A percentile compares a stretch with the other conserved stretches of the same genome.
Conservation (phyloP, 2,113 vertebrate species). For the Halcyon senegalensis region DNA sequence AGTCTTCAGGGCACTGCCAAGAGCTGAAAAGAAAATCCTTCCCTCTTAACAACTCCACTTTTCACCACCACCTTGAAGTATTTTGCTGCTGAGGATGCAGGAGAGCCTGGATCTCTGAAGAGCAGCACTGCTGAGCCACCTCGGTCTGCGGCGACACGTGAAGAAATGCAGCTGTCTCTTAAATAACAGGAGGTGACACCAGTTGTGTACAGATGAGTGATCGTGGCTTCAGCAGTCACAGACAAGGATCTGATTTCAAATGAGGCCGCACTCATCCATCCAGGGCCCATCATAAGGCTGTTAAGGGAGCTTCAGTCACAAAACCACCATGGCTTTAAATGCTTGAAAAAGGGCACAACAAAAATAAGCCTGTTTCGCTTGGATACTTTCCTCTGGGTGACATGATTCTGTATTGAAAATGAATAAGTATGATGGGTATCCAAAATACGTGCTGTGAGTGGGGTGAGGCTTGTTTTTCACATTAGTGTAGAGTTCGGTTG, state of each 20-base stretch:
- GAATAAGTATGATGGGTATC: background rate
- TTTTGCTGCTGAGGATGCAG: background rate
- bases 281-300: background rate
- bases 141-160: fast-evolving
- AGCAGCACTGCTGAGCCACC: background rate
- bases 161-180: constrained; percentile 25
- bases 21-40: background rate
- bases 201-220: constrained; percentile 47
- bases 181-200: constrained; percentile 28
- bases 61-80: background rate
- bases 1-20: background rate
- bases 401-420: background rate
- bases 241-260: background rate
- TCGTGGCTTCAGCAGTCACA: background rate
- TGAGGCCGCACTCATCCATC: constrained; percentile 21
- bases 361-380: background rate
- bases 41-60: background rate
- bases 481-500: background rate
- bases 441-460: fast-evolving
- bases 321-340: background rate
- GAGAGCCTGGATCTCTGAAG: background rate
- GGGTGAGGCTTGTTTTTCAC: background rate
- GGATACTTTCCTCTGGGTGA: background rate
- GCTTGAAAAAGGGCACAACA: background rate
- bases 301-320: constrained; percentile 39